Evolutionary conservation across 2,888 invertebrate genomes (phyloP).

Genomic region (Parapristionchus giblindavisi): DNA sequence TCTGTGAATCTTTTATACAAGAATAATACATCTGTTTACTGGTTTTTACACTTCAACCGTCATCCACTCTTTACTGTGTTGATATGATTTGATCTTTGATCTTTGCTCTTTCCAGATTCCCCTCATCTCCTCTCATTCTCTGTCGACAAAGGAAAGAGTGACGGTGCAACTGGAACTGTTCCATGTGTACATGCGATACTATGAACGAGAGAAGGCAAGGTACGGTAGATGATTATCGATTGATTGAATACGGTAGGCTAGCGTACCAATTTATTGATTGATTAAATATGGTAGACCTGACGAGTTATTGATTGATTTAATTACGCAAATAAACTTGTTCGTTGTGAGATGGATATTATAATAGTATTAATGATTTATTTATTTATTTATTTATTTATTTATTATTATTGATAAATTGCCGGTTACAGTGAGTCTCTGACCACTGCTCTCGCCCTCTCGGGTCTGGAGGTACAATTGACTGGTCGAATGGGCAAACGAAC

Average conservation of each 20-base stretch:
- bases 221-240: neutral
- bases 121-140: neutral
- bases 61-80: too few relatives aligned
- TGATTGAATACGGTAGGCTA: too few relatives aligned
- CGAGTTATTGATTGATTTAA: neutral
- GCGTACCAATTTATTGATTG: too few relatives aligned
- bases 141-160: conserved; percentile 27
- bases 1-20: too few relatives aligned
- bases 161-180: conserved; percentile 6
- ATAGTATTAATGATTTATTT: neutral
- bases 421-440: conserved; percentile 7
- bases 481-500: conserved; percentile 88
- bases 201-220: conserved; percentile 31
- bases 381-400: neutral
- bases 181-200: conserved; percentile 26
- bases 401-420: neutral
- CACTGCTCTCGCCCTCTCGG: neutral
- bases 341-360: neutral
- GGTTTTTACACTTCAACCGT: too few relatives aligned
- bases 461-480: conserved; percentile 42
- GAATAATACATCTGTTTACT: too few relatives aligned
- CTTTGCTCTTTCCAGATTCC: conserved; percentile 8
- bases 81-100: too few relatives aligned
- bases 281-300: too few relatives aligned
- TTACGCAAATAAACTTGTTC: neutral